These are phyloP conservation scores for Crossaster papposus DNA, from an alignment of 53 echinoderm and acorn worm species.

Conservation along the genomic window DNA sequence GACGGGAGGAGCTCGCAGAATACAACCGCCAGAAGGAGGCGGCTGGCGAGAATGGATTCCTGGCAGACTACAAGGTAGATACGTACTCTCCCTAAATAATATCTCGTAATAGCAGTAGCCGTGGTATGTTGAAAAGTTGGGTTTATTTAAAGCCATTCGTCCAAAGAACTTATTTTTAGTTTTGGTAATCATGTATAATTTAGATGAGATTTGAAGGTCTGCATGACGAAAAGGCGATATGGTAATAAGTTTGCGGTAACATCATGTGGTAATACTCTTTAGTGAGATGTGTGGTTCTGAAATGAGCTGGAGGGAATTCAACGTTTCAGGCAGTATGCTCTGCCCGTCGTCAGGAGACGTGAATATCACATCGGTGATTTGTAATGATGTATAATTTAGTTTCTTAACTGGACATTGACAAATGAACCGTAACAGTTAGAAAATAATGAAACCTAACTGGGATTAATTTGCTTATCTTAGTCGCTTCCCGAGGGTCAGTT, in stretches of 20 bases:
- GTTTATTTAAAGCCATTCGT: background rate
- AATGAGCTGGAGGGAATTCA: too few relatives aligned
- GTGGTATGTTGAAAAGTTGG: background rate
- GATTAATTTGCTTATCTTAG: constrained; percentile 21
- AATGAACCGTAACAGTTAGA: too few relatives aligned
- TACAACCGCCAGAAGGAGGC: background rate
- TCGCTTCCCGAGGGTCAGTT: constrained; percentile 65
- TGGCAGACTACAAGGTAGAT: constrained; percentile 26
- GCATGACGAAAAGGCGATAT: too few relatives aligned
- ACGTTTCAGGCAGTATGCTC: too few relatives aligned
- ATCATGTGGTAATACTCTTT: too few relatives aligned
- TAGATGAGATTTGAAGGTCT: too few relatives aligned
- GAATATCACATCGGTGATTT: too few relatives aligned
- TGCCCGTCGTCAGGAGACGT: too few relatives aligned
- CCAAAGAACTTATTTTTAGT: background rate
- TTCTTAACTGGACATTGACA: background rate
- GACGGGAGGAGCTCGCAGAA: background rate
- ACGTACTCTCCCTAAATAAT: background rate
- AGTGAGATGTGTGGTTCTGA: too few relatives aligned
- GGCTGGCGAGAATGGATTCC: background rate
- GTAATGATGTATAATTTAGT: background rate
- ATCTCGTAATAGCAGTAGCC: background rate
- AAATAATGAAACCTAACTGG: too few relatives aligned
- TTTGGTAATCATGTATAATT: background rate
- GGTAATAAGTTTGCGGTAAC: too few relatives aligned